Base-by-base conservation (phyloP, 2,113 vertebrate species). In the Eurystomus gularis region DNA sequence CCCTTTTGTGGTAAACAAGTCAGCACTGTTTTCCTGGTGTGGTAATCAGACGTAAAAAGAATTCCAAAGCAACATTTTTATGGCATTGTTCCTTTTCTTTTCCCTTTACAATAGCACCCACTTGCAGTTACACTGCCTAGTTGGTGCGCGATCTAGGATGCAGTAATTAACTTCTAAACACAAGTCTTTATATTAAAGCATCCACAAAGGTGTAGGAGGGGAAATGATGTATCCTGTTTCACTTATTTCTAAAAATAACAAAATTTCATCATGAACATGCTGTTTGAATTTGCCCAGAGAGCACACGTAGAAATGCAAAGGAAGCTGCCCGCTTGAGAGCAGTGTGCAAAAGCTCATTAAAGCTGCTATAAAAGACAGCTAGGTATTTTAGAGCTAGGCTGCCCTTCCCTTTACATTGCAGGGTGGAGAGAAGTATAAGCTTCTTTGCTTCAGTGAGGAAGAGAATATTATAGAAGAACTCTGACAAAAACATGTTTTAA, bases 161-260 rank as follows among this genome's bases (percentile, higher is more conserved):
- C 83, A 90, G 89, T 94, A 97, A 98, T 98, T 97, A 98, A 86
- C 93, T 96, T 96, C 61, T 61, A 72, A 97, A 91, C 78, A 61
- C 64, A 44, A 26, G 42, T 96, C 91, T 96, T 98, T 97, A 91
- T 87, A 93, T 94, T 88, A 96, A 97, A 94, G 76, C 88, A 94
- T 69, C 96, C 95, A 86, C 95, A 92, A 96, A 96, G 35, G 54
- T 62, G 94, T 93, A 79, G 95, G 95, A 97, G 89, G 92, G 76
- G 57, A 96, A 96, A 96, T 80, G 21, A 93, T 94, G 72, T 72
- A 92, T 81, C 93, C 77, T 90, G 86, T 82, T 90, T 96, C 33
- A 14, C 96, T 94, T 71, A 80, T n/a, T 88, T 92, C 96, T 96
- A 96, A 97, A 98, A 97, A 97, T 97, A 97, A 95, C 92, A 89